These are phyloP conservation scores for Nysson spinosus DNA, from an alignment of 2,888 invertebrate genomes.

Conservation along the genomic window DNA sequence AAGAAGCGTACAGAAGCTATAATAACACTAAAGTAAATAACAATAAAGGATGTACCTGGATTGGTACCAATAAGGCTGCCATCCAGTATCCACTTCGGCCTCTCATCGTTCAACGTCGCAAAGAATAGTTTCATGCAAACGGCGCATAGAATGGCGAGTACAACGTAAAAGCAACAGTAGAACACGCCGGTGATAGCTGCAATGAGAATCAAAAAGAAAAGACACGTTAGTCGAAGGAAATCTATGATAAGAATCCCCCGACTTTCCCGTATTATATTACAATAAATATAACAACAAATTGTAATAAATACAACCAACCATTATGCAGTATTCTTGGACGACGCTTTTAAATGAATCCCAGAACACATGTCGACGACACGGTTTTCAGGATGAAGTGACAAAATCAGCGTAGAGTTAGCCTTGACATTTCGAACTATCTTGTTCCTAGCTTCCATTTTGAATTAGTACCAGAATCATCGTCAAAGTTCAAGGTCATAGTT, in stretches of 20 bases:
- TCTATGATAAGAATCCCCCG: neutral
- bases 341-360: too few species aligned
- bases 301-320: too few species aligned
- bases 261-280: neutral
- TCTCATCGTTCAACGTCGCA: conserved; percentile 82
- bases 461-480: too few species aligned
- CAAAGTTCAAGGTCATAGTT: too few species aligned
- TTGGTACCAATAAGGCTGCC: conserved; percentile 88
- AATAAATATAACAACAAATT: too few species aligned
- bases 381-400: too few species aligned
- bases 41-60: conserved; percentile 79
- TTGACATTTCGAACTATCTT: too few species aligned
- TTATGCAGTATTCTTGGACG: too few species aligned
- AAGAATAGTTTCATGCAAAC: conserved; percentile 92
- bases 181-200: conserved; percentile 91
- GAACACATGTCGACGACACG: too few species aligned
- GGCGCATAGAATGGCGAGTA: conserved; percentile 89
- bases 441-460: too few species aligned
- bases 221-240: neutral
- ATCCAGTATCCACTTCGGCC: conserved; percentile 87
- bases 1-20: too few species aligned
- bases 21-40: neutral
- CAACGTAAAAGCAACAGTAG: conserved; percentile 92
- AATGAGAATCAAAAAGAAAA: conserved; percentile 73
- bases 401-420: too few species aligned